These are phyloP conservation scores for Parus major DNA, from an alignment of 2,113 vertebrate species.

Conservation along the genomic window DNA sequence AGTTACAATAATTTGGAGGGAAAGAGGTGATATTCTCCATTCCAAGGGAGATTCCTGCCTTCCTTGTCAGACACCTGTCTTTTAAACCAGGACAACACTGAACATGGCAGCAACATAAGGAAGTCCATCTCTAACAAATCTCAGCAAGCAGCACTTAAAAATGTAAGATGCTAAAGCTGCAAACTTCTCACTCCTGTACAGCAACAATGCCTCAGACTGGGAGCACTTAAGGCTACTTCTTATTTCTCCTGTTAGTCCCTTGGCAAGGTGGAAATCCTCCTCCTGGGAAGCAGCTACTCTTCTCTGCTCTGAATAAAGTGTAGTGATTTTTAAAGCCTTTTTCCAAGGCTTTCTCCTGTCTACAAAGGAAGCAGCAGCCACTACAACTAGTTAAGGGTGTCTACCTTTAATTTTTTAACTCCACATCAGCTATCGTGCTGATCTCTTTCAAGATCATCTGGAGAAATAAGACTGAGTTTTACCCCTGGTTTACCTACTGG, in stretches of 20 bases:
- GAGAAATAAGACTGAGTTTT: not conserved
- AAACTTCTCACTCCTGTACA: not conserved
- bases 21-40: not conserved
- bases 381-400: not conserved
- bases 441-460: not conserved
- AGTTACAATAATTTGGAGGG: fast-evolving
- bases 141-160: not conserved
- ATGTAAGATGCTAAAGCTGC: not conserved
- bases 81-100: not conserved
- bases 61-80: not conserved
- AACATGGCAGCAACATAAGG: not conserved
- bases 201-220: not conserved
- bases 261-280: not conserved
- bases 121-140: not conserved
- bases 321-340: not conserved
- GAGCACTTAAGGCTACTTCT: not conserved
- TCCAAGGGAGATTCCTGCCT: not conserved
- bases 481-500: not conserved
- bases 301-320: not conserved
- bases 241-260: not conserved
- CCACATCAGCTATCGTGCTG: not conserved
- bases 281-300: not conserved
- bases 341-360: not conserved
- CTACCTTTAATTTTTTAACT: not conserved
- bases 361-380: not conserved